A percentile compares a stretch with the other conserved stretches of the same genome.
Evolutionary conservation across 2,113 vertebrate species (phyloP).

Genomic region (Pollimyrus isidori): DNA sequence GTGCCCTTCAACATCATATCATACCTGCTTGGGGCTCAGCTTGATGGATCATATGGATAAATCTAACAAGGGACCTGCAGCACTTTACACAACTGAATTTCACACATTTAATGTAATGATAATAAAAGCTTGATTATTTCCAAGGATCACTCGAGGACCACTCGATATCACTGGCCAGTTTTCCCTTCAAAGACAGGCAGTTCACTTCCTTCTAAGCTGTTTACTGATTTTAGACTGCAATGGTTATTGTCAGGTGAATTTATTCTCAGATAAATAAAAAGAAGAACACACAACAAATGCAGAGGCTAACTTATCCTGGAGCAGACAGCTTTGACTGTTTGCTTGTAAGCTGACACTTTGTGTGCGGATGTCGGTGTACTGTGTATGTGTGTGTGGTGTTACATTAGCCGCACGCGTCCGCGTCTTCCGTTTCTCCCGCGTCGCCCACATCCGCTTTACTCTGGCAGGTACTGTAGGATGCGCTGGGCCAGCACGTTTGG

Average conservation of each 20-base stretch:
- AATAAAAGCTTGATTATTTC: background rate
- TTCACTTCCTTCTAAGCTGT: background rate
- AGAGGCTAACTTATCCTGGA: slow-evolving; percentile 6
- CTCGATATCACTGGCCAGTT: background rate
- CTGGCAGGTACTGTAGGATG: slow-evolving; percentile 55
- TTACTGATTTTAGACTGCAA: background rate
- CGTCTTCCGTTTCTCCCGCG: background rate
- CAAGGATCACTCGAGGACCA: background rate
- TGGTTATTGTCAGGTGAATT: slow-evolving; percentile 12
- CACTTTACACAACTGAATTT: background rate
- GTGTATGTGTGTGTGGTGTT: background rate
- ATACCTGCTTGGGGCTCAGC: background rate
- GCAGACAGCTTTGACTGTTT: slow-evolving; percentile 19
- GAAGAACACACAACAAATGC: slow-evolving; percentile 7
- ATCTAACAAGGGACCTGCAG: background rate
- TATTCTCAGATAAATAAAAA: slow-evolving; percentile 6
- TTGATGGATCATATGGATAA: background rate
- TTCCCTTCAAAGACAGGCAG: background rate
- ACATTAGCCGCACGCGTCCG: background rate
- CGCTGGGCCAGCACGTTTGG: slow-evolving; percentile 53
- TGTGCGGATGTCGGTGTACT: background rate
- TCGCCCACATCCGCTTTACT: slow-evolving; percentile 30
- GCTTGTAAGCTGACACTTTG: slow-evolving; percentile 11
- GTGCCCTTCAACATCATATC: background rate
- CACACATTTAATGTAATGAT: background rate